Conservation (phyloP, 1,140 invertebrate genomes). For the Phymastichus coffea region DNA sequence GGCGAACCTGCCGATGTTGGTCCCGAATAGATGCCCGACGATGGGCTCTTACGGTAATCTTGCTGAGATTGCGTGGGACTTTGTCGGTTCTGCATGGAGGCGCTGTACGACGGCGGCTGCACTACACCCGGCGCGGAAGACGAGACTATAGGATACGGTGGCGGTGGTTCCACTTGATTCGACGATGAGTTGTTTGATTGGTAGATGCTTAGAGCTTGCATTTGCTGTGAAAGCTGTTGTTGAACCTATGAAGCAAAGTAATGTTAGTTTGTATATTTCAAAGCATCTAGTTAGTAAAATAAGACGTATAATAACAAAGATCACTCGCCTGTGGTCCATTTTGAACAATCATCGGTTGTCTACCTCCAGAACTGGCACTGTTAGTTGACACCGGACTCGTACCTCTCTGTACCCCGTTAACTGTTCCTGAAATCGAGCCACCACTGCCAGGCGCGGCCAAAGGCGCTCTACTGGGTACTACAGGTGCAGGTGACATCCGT, state of each 20-base stretch:
- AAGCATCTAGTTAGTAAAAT: too few relatives aligned
- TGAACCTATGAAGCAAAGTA: conserved; percentile 73
- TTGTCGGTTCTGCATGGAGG: conserved; percentile 81
- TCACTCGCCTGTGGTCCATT: conserved; percentile 70
- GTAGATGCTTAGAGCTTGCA: conserved; percentile 82
- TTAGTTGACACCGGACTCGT: conserved; percentile 74
- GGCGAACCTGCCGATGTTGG: conserved; percentile 78
- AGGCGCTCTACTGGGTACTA: conserved; percentile 62
- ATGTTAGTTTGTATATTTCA: too few relatives aligned
- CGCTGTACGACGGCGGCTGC: conserved; percentile 79
- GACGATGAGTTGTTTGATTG: conserved; percentile 57
- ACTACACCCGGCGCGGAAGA: conserved; percentile 64
- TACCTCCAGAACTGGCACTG: conserved; percentile 50
- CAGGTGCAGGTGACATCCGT: conserved; percentile 78
- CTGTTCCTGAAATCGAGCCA: conserved; percentile 47
- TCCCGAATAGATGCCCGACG: conserved; percentile 78
- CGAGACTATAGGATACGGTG: conserved; percentile 71
- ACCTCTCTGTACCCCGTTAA: conserved; percentile 62
- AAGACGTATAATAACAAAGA: too few relatives aligned
- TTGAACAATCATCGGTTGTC: conserved; percentile 78
- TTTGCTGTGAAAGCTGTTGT: conserved; percentile 82
- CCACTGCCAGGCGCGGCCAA: conserved; percentile 53
- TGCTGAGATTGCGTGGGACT: conserved; percentile 79
- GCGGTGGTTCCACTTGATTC: conserved; percentile 68
- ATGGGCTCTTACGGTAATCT: conserved; percentile 75